Percentiles rank a stretch among this genome's conserved stretches.
phyloP scores from a whole-genome alignment of 2,888 invertebrate species.

The Archaeoteleia sp. region DNA sequence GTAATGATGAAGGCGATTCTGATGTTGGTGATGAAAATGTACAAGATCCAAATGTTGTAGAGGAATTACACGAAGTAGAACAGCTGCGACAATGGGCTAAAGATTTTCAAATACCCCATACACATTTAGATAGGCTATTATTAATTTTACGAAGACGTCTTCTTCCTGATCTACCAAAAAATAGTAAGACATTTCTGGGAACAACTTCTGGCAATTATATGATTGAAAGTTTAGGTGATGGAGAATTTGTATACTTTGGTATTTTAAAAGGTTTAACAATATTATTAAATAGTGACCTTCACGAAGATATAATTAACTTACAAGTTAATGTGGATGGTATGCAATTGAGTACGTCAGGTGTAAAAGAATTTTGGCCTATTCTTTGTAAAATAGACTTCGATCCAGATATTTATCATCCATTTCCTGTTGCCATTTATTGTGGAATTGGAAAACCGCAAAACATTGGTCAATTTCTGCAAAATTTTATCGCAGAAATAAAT shows the following conservation, averaged over 20 bases:
- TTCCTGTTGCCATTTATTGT: constrained; percentile 40
- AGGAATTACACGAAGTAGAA: too few species aligned
- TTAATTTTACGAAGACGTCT: constrained; percentile 7
- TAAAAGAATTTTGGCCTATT: constrained; percentile 37
- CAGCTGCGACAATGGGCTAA: constrained; percentile 10
- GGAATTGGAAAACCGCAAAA: constrained; percentile 42
- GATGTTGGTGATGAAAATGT: too few species aligned
- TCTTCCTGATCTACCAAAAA: constrained; percentile 14
- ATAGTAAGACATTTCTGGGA: constrained; percentile 19
- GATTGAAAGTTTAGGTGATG: constrained; percentile 10
- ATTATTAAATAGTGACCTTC: constrained; percentile 21
- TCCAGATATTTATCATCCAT: constrained; percentile 41
- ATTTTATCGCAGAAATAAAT: constrained; percentile 41
- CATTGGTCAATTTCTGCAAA: constrained; percentile 17
- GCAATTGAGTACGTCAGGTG: constrained; percentile 36
- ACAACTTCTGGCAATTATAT: constrained; percentile 4
- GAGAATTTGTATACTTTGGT: constrained; percentile 43
- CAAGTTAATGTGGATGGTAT: constrained; percentile 42
- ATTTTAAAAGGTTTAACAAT: constrained; percentile 19
- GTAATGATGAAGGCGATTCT: too few species aligned
- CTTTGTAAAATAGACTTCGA: constrained; percentile 28
- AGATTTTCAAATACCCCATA: constrained; percentile 1
- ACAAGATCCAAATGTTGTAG: too few species aligned
- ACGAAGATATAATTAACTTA: constrained; percentile 30
- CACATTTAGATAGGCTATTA: constrained; percentile 8